Evolutionary conservation across 2,888 invertebrate genomes (phyloP).

Genomic region (Eledone cirrhosa): DNA sequence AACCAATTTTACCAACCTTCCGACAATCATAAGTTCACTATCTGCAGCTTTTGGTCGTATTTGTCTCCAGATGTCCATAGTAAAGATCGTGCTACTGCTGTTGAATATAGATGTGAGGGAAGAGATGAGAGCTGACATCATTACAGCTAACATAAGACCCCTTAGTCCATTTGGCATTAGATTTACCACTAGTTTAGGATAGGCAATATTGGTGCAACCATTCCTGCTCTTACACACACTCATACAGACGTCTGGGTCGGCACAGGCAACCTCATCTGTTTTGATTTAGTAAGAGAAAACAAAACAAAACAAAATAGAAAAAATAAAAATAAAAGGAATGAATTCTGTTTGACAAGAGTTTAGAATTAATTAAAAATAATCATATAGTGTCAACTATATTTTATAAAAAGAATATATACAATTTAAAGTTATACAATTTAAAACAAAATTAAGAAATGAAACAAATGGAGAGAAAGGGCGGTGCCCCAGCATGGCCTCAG

Average conservation of each 20-base stretch:
- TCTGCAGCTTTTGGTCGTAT: constrained; percentile 64
- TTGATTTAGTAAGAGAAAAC: too few relatives aligned
- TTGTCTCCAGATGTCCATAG: constrained; percentile 69
- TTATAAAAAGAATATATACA: too few relatives aligned
- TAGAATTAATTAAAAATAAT: too few relatives aligned
- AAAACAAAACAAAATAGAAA: too few relatives aligned
- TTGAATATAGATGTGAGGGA: constrained; percentile 70
- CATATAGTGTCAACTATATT: too few relatives aligned
- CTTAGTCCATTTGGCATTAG: constrained; percentile 68
- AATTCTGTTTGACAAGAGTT: too few relatives aligned
- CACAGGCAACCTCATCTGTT: constrained; percentile 68
- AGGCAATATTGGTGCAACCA: constrained; percentile 70
- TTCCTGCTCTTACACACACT: constrained; percentile 64
- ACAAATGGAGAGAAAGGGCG: too few relatives aligned
- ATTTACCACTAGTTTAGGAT: constrained; percentile 68
- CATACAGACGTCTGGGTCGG: constrained; percentile 65
- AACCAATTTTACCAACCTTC: constrained; percentile 60
- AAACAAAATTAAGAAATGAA: too few relatives aligned
- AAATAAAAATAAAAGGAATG: too few relatives aligned
- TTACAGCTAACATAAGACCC: constrained; percentile 70
- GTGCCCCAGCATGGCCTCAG: too few relatives aligned
- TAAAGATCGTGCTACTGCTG: constrained; percentile 69
- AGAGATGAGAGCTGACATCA: constrained; percentile 70
- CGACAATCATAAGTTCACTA: constrained; percentile 68
- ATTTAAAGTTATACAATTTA: too few relatives aligned